Conservation (phyloP, 2,888 invertebrate genomes). For the Trisateles emortualis region DNA sequence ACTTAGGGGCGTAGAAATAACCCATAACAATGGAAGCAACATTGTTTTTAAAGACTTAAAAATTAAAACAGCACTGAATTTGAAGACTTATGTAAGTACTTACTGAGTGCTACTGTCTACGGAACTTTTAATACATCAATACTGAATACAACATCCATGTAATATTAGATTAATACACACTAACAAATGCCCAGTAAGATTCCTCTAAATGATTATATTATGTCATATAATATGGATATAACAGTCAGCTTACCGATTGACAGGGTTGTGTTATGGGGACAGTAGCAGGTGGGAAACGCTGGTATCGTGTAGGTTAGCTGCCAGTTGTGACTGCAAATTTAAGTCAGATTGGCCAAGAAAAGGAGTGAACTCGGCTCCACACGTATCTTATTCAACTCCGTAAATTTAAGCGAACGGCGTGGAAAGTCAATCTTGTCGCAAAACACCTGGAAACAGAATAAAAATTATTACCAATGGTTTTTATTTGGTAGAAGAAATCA, state of each 20-base stretch:
- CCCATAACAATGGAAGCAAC: not conserved
- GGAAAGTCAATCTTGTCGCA: slow-evolving; percentile 95
- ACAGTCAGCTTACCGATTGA: not conserved
- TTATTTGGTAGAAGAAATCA: not conserved
- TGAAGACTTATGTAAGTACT: too few relatives aligned
- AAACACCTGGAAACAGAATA: slow-evolving; percentile 89
- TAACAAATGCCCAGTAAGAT: not conserved
- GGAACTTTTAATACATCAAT: not conserved
- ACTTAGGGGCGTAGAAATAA: not conserved
- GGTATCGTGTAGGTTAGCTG: slow-evolving; percentile 3
- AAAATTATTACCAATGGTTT: not conserved
- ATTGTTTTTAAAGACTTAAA: too few relatives aligned
- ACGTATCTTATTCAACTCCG: slow-evolving; percentile 92
- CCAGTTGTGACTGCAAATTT: slow-evolving; percentile 24
- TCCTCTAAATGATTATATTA: not conserved
- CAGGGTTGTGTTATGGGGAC: not conserved
- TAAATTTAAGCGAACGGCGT: slow-evolving; percentile 92
- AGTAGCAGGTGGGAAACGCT: slow-evolving; percentile 11
- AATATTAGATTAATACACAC: too few relatives aligned
- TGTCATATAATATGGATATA: not conserved
- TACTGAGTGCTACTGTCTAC: not conserved
- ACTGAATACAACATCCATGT: not conserved
- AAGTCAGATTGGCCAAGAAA: slow-evolving; percentile 88
- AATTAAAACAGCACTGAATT: too few relatives aligned
- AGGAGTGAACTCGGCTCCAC: slow-evolving; percentile 94